Percentiles rank a stretch among this genome's conserved stretches.
phyloP scores from a whole-genome alignment of 2,113 vertebrate genomes.

The Coryphaenoides rupestris region DNA sequence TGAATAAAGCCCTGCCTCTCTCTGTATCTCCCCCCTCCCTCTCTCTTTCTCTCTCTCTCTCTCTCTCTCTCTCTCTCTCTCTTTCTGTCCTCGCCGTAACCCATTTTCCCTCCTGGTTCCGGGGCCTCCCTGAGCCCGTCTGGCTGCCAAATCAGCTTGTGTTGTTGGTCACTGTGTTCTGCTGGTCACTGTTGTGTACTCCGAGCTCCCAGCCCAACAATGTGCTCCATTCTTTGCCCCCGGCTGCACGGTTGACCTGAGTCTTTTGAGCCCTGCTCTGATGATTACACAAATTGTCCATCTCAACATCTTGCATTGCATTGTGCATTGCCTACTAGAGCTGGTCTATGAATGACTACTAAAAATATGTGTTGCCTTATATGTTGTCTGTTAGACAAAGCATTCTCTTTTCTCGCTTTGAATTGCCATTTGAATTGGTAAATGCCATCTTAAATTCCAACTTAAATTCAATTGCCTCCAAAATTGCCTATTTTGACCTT shows the following conservation, averaged over 20 bases:
- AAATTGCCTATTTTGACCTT: too few species aligned
- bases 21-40: neutral
- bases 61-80: slow-evolving; percentile 1
- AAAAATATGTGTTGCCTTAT: too few species aligned
- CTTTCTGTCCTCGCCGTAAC: too few species aligned
- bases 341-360: too few species aligned
- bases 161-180: neutral
- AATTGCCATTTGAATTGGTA: too few species aligned
- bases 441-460: too few species aligned
- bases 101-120: too few species aligned
- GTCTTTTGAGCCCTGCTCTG: too few species aligned
- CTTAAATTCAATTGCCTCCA: too few species aligned
- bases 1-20: neutral
- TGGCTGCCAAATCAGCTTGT: slow-evolving; percentile 29
- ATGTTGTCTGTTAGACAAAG: too few species aligned
- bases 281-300: neutral
- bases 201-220: slow-evolving; percentile 30
- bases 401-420: too few species aligned
- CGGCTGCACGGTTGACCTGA: slow-evolving; percentile 6
- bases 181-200: too few species aligned
- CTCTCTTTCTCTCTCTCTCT: neutral
- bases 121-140: slow-evolving; percentile 5
- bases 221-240: slow-evolving; percentile 24
- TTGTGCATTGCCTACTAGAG: neutral
- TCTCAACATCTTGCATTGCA: neutral